A percentile compares a stretch with the other conserved stretches of the same genome.
Evolutionary conservation across 2,797 vertebrate genomes (phyloP).

Genomic region (Cyprinella venusta): DNA sequence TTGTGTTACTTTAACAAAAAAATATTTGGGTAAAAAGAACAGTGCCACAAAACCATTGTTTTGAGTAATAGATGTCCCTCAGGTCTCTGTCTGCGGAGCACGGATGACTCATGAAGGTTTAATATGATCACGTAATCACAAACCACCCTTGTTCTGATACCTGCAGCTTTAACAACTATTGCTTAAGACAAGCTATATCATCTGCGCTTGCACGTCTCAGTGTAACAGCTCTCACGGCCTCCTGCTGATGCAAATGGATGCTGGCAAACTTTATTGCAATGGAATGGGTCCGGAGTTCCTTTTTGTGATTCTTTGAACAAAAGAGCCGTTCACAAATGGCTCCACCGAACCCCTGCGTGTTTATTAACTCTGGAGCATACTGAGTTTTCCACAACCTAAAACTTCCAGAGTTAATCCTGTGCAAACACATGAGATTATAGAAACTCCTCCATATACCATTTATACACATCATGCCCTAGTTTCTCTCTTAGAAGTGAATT

Average conservation of each 20-base stretch:
- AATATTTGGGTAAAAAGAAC: too few species aligned
- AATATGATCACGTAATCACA: background rate
- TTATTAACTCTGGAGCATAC: conserved; percentile 43
- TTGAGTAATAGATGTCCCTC: background rate
- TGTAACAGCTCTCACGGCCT: background rate
- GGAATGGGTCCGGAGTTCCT: background rate
- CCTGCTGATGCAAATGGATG: conserved; percentile 24
- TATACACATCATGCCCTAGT: conserved; percentile 12
- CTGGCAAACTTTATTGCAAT: conserved; percentile 12
- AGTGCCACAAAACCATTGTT: too few species aligned
- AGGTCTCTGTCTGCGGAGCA: background rate
- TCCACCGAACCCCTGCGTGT: background rate
- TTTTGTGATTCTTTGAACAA: conserved; percentile 49
- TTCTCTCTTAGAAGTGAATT: background rate
- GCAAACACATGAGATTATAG: conserved; percentile 37
- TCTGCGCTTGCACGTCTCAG: background rate
- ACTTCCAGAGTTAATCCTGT: conserved; percentile 28
- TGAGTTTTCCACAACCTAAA: conserved; percentile 45
- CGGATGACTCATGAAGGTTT: background rate
- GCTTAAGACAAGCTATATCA: background rate
- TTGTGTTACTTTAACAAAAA: too few species aligned
- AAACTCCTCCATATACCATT: background rate
- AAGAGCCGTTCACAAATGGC: conserved; percentile 38
- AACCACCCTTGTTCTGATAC: background rate
- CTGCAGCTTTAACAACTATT: background rate